Conservation (phyloP, 2,113 vertebrate genomes). For the Mustelus asterias region DNA sequence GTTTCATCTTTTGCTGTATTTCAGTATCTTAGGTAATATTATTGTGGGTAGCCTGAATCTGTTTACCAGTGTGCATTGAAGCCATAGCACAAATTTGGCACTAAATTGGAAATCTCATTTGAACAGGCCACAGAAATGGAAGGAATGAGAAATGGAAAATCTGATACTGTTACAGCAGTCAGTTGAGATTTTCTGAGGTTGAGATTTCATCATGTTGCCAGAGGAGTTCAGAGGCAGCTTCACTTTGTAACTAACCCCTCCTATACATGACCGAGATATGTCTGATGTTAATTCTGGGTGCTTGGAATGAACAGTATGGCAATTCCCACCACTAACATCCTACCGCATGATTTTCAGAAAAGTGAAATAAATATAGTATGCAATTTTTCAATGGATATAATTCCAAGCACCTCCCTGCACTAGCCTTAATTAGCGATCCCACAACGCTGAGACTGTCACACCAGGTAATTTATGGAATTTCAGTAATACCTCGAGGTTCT, state of each 20-base stretch:
- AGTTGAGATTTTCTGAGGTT: background rate
- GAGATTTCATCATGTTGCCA: background rate
- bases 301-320: background rate
- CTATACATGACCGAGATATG: background rate
- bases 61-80: background rate
- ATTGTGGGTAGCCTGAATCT: background rate
- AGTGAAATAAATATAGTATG: background rate
- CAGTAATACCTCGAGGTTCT: background rate
- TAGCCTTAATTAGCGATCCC: background rate
- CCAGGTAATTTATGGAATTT: background rate
- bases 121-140: background rate
- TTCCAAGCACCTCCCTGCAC: background rate
- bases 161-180: background rate
- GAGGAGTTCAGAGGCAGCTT: background rate
- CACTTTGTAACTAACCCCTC: background rate
- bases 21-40: background rate
- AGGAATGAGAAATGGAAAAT: conserved; percentile 30
- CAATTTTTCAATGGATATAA: background rate
- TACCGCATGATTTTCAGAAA: background rate
- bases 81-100: background rate
- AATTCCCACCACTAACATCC: background rate
- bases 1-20: background rate
- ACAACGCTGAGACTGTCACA: background rate
- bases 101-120: background rate
- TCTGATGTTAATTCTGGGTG: background rate